A percentile compares a stretch with the other conserved stretches of the same genome.
These are phyloP conservation scores for Acanthornis magna DNA, from an alignment of 2,797 vertebrate genomes.

Conservation along the genomic window DNA sequence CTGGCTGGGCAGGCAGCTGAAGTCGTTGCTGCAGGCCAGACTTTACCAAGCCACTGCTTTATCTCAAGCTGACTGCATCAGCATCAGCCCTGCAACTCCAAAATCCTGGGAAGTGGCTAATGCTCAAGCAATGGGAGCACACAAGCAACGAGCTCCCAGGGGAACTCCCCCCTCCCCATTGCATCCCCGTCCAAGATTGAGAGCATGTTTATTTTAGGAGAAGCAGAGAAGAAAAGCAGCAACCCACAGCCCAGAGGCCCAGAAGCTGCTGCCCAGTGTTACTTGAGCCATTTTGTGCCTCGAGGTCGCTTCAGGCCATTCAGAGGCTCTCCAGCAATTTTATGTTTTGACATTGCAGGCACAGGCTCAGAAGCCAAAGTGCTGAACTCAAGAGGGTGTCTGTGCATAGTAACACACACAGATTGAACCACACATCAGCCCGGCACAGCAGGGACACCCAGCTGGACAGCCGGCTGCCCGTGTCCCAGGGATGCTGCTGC, in stretches of 20 bases:
- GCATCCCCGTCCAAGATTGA: not conserved
- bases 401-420: not conserved
- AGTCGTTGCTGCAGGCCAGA: not conserved
- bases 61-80: not conserved
- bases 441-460: not conserved
- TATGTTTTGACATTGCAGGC: not conserved
- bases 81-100: not conserved
- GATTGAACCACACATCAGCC: not conserved
- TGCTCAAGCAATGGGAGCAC: not conserved
- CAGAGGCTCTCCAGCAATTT: not conserved
- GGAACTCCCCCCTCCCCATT: fast-evolving
- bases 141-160: not conserved
- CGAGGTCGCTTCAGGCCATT: not conserved
- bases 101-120: not conserved
- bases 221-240: not conserved
- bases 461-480: not conserved
- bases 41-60: not conserved
- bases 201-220: not conserved
- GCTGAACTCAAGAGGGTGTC: not conserved
- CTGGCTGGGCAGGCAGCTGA: not conserved
- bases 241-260: not conserved
- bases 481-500: not conserved
- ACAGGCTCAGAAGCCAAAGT: not conserved
- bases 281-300: not conserved
- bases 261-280: not conserved